Conservation (phyloP, 2,888 invertebrate species). For the Venusia cambrica region DNA sequence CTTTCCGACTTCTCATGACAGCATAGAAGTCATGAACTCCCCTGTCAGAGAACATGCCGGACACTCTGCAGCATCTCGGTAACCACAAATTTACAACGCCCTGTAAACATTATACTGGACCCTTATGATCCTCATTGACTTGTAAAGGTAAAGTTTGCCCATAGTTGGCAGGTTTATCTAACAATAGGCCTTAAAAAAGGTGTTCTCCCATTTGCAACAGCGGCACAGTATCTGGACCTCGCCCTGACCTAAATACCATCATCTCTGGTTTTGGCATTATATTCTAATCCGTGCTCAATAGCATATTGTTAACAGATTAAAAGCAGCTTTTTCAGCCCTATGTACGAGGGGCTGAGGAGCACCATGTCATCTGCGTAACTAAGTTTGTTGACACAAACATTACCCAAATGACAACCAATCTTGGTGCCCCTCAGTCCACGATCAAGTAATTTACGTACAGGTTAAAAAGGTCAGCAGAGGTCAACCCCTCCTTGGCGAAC, state of each 20-base stretch:
- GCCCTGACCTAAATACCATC: slow-evolving; percentile 11
- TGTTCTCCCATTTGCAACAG: not conserved
- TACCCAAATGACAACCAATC: slow-evolving; percentile 13
- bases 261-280: slow-evolving; percentile 11
- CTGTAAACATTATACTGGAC: no score
- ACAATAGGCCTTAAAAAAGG: slow-evolving; percentile 2
- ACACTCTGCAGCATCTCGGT: no score
- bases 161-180: no score
- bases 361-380: slow-evolving; percentile 17
- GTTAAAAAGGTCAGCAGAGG: no score
- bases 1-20: not conserved
- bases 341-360: not conserved
- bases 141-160: no score
- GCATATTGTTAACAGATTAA: slow-evolving; percentile 11
- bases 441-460: slow-evolving; percentile 18
- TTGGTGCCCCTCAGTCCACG: slow-evolving; percentile 10
- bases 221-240: slow-evolving; percentile 8
- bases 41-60: no score
- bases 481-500: no score
- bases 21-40: no score
- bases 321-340: slow-evolving; percentile 7
- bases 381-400: slow-evolving; percentile 10
- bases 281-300: slow-evolving; percentile 7
- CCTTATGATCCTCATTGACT: no score
- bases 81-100: no score